phyloP scores from a whole-genome alignment of 92 coral and sea anemone genomes.

The Palythoa grandis region DNA sequence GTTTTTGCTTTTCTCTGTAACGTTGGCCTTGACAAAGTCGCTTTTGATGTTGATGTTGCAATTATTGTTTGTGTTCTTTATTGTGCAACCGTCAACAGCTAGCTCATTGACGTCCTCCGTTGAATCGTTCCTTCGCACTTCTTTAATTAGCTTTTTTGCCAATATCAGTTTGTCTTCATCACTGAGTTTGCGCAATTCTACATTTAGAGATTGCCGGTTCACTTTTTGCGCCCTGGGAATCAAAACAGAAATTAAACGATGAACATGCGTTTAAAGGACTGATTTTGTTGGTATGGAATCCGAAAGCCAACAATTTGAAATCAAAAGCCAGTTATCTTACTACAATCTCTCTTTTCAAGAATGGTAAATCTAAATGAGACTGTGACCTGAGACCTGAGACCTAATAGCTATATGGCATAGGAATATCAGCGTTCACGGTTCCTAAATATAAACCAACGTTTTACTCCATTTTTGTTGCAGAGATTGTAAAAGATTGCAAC shows the following conservation, averaged over 20 bases:
- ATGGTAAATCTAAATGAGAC: no score
- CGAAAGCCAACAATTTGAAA: no score
- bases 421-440: no score
- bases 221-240: constrained; percentile 19
- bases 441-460: no score
- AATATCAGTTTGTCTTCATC: constrained; percentile 49
- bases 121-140: constrained; percentile 48
- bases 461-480: no score
- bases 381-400: no score
- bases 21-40: not conserved
- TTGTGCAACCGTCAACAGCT: not conserved
- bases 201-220: constrained; percentile 6
- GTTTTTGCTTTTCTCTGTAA: constrained; percentile 34
- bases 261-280: no score
- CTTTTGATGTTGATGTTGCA: not conserved
- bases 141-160: constrained; percentile 55
- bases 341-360: no score
- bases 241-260: not conserved
- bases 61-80: not conserved
- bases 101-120: not conserved
- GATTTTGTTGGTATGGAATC: no score
- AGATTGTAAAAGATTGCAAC: no score
- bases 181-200: constrained; percentile 50
- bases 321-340: no score
- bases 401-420: no score